phyloP scores from a whole-genome alignment of 2,888 invertebrate genomes.

The Chydorus sphaericus region DNA sequence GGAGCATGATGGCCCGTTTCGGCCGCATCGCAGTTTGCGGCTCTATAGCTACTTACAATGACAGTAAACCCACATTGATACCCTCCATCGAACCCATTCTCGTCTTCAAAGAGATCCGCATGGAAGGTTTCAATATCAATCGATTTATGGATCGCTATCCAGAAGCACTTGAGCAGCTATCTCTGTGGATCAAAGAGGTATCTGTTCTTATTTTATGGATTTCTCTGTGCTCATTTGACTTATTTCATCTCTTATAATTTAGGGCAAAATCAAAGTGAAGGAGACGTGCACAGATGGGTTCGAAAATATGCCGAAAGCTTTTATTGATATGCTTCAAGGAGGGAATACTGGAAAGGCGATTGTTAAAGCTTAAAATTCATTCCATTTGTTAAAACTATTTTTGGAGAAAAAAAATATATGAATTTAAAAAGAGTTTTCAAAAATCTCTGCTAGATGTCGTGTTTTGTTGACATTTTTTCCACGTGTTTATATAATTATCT shows the following conservation, averaged over 20 bases:
- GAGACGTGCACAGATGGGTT: slow-evolving; percentile 57
- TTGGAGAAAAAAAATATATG: too few species aligned
- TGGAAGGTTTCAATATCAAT: slow-evolving; percentile 44
- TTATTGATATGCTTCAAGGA: slow-evolving; percentile 45
- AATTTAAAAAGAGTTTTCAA: too few species aligned
- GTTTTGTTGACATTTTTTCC: too few species aligned
- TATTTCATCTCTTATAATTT: too few species aligned
- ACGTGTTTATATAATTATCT: too few species aligned
- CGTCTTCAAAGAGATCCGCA: slow-evolving; percentile 40
- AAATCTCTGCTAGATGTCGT: too few species aligned
- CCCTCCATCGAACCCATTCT: slow-evolving; percentile 39
- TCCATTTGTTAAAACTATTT: too few species aligned
- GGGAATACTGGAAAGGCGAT: slow-evolving; percentile 56
- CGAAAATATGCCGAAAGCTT: slow-evolving; percentile 54
- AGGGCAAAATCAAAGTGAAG: slow-evolving; percentile 50
- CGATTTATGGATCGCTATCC: slow-evolving; percentile 43
- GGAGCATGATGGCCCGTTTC: slow-evolving; percentile 43
- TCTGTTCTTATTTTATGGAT: neutral
- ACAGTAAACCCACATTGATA: slow-evolving; percentile 26
- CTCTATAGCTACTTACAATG: slow-evolving; percentile 46
- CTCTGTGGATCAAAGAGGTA: slow-evolving; percentile 43
- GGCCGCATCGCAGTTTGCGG: slow-evolving; percentile 51
- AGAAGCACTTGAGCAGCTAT: slow-evolving; percentile 46
- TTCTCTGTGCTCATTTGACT: too few species aligned
- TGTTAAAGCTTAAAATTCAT: slow-evolving; percentile 37